A percentile compares a stretch with the other conserved stretches of the same genome.
phyloP scores from a whole-genome alignment of 2,797 vertebrate genomes.

The Pelobates cultripes region DNA sequence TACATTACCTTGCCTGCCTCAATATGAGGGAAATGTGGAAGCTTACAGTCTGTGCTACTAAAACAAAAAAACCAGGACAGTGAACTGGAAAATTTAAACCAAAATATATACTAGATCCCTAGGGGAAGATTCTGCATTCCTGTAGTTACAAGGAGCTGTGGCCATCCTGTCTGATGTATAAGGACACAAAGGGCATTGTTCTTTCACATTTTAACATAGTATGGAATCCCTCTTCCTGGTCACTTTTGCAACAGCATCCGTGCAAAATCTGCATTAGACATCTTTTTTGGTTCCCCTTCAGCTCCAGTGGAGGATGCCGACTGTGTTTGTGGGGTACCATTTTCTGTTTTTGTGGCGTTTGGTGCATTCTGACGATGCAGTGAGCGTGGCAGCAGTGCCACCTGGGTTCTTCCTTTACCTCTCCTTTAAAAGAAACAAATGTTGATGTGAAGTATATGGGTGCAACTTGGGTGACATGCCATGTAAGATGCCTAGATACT shows the following conservation, averaged over 20 bases:
- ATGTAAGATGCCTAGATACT: too few relatives aligned
- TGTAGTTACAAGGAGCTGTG: background rate
- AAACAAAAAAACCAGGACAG: slow-evolving; percentile 62
- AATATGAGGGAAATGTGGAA: slow-evolving; percentile 55
- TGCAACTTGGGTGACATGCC: too few relatives aligned
- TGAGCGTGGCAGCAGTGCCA: slow-evolving; percentile 88
- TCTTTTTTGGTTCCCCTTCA: slow-evolving; percentile 71
- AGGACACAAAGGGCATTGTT: slow-evolving; percentile 84
- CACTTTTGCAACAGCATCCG: slow-evolving; percentile 92
- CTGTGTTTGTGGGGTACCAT: slow-evolving; percentile 76
- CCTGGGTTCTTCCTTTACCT: slow-evolving; percentile 91
- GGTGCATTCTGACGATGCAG: slow-evolving; percentile 78
- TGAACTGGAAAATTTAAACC: slow-evolving; percentile 59
- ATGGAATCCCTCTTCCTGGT: slow-evolving; percentile 52
- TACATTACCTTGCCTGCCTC: slow-evolving; percentile 43
- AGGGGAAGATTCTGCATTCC: slow-evolving; percentile 22
- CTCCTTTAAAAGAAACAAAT: slow-evolving; percentile 71
- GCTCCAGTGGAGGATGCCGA: slow-evolving; percentile 42
- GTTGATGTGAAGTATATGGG: too few relatives aligned
- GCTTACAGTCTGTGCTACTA: slow-evolving; percentile 56
- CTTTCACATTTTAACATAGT: slow-evolving; percentile 61
- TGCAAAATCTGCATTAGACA: slow-evolving; percentile 98
- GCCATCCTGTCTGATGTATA: slow-evolving; percentile 55
- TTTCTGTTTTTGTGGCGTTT: slow-evolving; percentile 76
- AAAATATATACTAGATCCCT: slow-evolving; percentile 7